Evolutionary conservation across 2,113 vertebrate genomes (phyloP).

Genomic region (Capreolus pygargus): DNA sequence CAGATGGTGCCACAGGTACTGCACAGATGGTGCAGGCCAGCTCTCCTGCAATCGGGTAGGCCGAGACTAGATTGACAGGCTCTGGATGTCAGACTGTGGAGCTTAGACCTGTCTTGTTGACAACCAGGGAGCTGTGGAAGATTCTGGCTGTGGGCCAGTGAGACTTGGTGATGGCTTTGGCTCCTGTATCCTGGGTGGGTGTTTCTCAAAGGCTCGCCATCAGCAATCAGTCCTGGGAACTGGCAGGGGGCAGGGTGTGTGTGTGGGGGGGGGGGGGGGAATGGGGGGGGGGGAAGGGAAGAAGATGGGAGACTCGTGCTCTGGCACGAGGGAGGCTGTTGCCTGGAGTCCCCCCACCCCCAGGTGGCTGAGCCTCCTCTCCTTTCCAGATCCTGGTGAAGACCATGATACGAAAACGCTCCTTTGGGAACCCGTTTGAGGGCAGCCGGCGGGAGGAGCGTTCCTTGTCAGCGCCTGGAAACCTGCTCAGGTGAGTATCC

Average conservation of each 20-base stretch:
- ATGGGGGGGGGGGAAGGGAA: not conserved
- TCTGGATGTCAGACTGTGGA: not conserved
- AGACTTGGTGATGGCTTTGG: not conserved
- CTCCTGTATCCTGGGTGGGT: not conserved
- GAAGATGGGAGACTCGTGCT: not conserved
- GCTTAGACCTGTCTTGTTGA: not conserved
- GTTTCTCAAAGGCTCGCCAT: not conserved
- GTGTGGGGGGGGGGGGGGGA: not conserved
- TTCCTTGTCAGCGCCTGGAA: conserved; percentile 83
- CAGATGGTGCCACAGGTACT: not conserved
- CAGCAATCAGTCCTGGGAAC: not conserved
- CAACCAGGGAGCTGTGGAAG: not conserved
- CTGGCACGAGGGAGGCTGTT: not conserved
- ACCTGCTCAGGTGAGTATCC: conserved; percentile 87
- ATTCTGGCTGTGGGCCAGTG: no score
- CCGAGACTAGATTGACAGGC: not conserved
- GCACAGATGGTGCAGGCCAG: not conserved
- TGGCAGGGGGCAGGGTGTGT: not conserved
- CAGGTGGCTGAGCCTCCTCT: not conserved
- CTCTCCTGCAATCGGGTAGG: not conserved
- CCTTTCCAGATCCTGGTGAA: conserved; percentile 92
- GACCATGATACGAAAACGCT: conserved; percentile 97
- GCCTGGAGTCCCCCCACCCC: not conserved
- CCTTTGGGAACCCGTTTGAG: conserved; percentile 97
- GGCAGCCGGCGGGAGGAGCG: conserved; percentile 91